These are phyloP conservation scores for Anabas testudineus DNA, from an alignment of 2,797 vertebrate species.

Conservation along the genomic window DNA sequence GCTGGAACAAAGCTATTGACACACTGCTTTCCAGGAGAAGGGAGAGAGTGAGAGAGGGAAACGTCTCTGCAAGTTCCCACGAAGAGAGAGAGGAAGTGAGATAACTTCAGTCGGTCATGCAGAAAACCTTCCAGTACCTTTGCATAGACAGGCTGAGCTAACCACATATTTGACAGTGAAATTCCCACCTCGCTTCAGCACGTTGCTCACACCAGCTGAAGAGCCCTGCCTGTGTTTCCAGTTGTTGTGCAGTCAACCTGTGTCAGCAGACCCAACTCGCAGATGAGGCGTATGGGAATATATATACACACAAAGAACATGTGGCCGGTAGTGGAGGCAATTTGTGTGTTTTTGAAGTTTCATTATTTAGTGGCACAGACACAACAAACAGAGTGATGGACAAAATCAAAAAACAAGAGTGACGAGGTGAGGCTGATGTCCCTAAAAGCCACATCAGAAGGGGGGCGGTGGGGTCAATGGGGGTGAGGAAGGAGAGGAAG, in stretches of 20 bases:
- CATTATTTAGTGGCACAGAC: conserved; percentile 34
- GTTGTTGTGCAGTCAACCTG: not conserved
- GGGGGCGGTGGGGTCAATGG: conserved; percentile 16
- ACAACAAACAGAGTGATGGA: not conserved
- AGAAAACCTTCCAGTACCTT: conserved; percentile 49
- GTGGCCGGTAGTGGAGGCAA: conserved; percentile 23
- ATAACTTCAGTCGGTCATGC: conserved; percentile 50
- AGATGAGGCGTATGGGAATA: conserved; percentile 23
- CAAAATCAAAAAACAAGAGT: not conserved
- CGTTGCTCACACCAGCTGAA: conserved; percentile 32
- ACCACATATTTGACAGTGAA: conserved; percentile 26
- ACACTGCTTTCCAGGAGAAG: conserved; percentile 41
- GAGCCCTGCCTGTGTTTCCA: not conserved
- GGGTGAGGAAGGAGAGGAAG: conserved; percentile 7
- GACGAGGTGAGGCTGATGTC: conserved; percentile 17
- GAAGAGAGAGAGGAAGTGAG: conserved; percentile 58
- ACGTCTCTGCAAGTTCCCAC: conserved; percentile 47
- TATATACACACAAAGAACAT: conserved; percentile 18
- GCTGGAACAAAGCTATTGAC: conserved; percentile 8
- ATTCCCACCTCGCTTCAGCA: conserved; percentile 26
- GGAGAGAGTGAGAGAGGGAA: conserved; percentile 24
- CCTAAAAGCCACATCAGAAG: conserved; percentile 26
- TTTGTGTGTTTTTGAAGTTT: conserved; percentile 18
- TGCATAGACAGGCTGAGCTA: conserved; percentile 17
- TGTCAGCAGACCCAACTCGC: conserved; percentile 14